Conservation (phyloP, 2,888 invertebrate genomes). For the Enoplolaimus lenunculus region DNA sequence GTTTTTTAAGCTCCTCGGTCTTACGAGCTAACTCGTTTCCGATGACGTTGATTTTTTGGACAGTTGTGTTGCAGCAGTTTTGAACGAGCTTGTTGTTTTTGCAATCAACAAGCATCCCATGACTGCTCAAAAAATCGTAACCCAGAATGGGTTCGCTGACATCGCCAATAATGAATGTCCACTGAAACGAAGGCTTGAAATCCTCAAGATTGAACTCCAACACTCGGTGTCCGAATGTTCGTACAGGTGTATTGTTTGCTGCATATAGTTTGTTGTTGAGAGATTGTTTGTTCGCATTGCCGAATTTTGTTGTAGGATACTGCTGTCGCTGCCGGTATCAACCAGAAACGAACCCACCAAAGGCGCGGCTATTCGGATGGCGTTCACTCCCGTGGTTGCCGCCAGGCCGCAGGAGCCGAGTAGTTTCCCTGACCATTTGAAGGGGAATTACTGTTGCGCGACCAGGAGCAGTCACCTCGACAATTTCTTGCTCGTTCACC, state of each 20-base stretch:
- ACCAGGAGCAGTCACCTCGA: background rate
- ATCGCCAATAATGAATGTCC: no score
- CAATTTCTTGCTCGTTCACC: background rate
- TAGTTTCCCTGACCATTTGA: background rate
- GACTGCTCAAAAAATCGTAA: no score
- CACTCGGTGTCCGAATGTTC: background rate
- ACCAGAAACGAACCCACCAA: background rate
- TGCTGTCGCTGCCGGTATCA: background rate
- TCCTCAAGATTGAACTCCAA: no score
- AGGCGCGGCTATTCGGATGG: background rate
- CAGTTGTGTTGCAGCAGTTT: no score
- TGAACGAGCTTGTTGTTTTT: no score
- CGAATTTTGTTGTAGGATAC: background rate
- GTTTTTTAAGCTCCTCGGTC: no score
- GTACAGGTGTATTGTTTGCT: background rate
- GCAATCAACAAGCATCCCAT: no score
- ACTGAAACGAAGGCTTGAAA: no score
- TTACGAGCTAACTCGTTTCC: no score
- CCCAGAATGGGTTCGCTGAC: no score
- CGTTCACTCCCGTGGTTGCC: background rate
- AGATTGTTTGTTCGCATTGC: no score
- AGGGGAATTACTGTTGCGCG: background rate
- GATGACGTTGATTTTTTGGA: no score
- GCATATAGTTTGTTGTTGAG: background rate
- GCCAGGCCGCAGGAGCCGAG: background rate